Conservation (phyloP, 2,113 vertebrate species). For the Rhinoderma darwinii region DNA sequence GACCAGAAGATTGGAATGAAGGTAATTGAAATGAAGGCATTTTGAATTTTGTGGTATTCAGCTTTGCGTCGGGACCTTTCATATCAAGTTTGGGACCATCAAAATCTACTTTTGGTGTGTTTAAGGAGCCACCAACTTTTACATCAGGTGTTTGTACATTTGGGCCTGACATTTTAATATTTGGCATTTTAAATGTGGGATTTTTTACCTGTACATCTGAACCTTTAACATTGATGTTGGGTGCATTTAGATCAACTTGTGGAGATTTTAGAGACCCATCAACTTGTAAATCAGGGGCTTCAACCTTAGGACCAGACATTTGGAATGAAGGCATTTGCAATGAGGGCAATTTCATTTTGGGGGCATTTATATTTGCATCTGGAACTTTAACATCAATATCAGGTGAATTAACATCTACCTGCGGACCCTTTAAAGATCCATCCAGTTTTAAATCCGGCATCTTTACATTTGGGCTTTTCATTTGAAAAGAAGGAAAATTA, state of each 20-base stretch:
- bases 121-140: background rate
- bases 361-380: conserved; percentile 32
- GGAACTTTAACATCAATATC: conserved; percentile 37
- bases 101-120: background rate
- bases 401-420: conserved; percentile 20
- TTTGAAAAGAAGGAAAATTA: conserved; percentile 27
- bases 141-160: conserved; percentile 34
- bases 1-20: background rate
- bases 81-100: background rate
- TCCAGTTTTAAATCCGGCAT: conserved; percentile 14
- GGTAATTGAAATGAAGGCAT: conserved; percentile 11
- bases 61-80: background rate
- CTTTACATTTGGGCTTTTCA: conserved; percentile 23
- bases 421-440: conserved; percentile 15
- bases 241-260: conserved; percentile 32
- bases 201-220: background rate
- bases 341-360: conserved; percentile 40
- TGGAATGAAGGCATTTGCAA: conserved; percentile 38
- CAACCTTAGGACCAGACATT: conserved; percentile 32
- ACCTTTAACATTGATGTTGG: background rate
- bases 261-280: conserved; percentile 17
- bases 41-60: conserved; percentile 9
- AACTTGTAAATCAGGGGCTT: conserved; percentile 30
- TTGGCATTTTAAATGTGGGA: conserved; percentile 7
- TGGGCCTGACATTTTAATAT: conserved; percentile 15